Evolutionary conservation across 2,888 invertebrate genomes (phyloP).

Genomic region (Fissipunctia ypsillon): DNA sequence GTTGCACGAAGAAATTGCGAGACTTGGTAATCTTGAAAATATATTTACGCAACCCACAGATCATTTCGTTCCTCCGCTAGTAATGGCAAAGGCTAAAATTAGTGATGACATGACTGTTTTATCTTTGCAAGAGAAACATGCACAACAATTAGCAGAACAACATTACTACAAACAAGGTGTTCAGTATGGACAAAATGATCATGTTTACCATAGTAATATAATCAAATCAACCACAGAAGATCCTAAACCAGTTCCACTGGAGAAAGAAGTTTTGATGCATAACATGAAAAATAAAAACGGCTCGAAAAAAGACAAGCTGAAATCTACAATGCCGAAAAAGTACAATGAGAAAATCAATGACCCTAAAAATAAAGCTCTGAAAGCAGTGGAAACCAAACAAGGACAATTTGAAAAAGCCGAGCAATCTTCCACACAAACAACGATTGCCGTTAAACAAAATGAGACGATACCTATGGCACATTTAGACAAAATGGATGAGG

Average conservation of each 20-base stretch:
- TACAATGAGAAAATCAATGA: constrained; percentile 80
- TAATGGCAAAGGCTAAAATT: constrained; percentile 89
- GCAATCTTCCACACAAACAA: constrained; percentile 53
- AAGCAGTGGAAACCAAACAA: constrained; percentile 69
- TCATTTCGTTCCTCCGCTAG: constrained; percentile 88
- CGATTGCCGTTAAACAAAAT: constrained; percentile 48
- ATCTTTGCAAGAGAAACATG: constrained; percentile 87
- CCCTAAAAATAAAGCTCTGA: constrained; percentile 74
- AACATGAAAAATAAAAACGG: constrained; percentile 66
- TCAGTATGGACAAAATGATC: constrained; percentile 62
- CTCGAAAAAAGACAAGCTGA: constrained; percentile 75
- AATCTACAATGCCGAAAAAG: constrained; percentile 81
- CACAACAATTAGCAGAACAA: constrained; percentile 84
- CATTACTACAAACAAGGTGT: constrained; percentile 71
- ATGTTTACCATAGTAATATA: constrained; percentile 49
- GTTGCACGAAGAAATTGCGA: constrained; percentile 85
- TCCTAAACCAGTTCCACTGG: constrained; percentile 49
- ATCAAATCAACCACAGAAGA: constrained; percentile 68
- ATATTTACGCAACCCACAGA: constrained; percentile 89
- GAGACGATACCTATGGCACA: constrained; percentile 60
- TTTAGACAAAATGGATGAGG: constrained; percentile 61
- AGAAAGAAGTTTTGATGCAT: constrained; percentile 64
- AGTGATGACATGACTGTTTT: constrained; percentile 88
- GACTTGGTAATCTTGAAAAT: constrained; percentile 85
- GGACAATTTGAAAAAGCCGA: constrained; percentile 63